Evolutionary conservation across 2,888 invertebrate species (phyloP), one percentile per base, ranked within the genome.

Genomic region (Tryphoninae sp.): DNA sequence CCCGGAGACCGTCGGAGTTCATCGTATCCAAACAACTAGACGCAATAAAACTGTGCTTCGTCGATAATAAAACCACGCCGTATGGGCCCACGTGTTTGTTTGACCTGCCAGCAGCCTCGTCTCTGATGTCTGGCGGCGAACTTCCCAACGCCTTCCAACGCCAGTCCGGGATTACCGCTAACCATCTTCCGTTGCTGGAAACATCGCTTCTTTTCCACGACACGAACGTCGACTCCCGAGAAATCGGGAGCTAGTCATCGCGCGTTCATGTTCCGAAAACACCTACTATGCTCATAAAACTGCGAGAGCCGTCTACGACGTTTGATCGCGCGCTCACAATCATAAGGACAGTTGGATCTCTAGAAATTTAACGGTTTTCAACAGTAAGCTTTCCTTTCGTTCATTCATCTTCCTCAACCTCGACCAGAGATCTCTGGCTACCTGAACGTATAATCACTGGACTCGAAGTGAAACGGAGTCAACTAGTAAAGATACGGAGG

Each of bases 31-130:
- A 89, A 88, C 90, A 88, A 86, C 86, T 85, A 85, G 82, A 81
- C 85, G 87, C 79, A 88, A 89, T 89, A 89, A 89, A 89, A 87
- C 84, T 83, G 81, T 83, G 87, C 87, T 88, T 88, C 85, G 86
- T 79, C 85, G 88, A 89, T 89, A 89, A 90, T 89, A 89, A 89
- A 90, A 89, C 71, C 79, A 2, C 74, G 64, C 83, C 86, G 87
- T 87, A 85, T 86, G 86, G 83, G 80, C 84, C 79, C 82, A 83
- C 83, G 75, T 89, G 90, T 89, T 90, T 89, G 86, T 89, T 89
- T 89, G 84, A 77, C 85, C 74, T 87, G 84, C 84, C 85, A 84
- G 84, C 77, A 83, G 85, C 81, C 86, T 87, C 87, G 85, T 51
- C 80, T 82, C 77, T 80, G 86, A 87, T 86, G 86, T 86, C 88